Conservation (phyloP, 1,140 invertebrate species). For the Hylaeus volcanicus region DNA sequence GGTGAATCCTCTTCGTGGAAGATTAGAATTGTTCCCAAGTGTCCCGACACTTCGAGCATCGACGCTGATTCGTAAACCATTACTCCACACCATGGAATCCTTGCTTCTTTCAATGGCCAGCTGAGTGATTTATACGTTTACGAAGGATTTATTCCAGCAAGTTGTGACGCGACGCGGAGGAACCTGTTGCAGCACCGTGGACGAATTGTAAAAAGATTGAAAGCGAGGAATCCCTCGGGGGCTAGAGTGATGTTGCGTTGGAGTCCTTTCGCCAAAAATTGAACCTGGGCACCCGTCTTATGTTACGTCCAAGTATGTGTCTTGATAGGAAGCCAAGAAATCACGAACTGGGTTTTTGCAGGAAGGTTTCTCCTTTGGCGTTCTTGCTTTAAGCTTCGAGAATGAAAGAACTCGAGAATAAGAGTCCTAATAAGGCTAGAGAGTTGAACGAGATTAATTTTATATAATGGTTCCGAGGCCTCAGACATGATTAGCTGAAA, state of each 20-base stretch:
- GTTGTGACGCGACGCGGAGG: neutral
- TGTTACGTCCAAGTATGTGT: too few relatives aligned
- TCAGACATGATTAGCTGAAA: too few relatives aligned
- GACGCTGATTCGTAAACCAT: constrained; percentile 50
- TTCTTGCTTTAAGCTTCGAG: too few relatives aligned
- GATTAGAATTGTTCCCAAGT: constrained; percentile 50
- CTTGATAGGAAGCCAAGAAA: too few relatives aligned
- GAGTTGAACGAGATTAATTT: too few relatives aligned
- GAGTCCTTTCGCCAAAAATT: neutral
- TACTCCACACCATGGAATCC: neutral
- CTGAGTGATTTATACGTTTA: constrained; percentile 23
- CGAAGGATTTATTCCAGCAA: constrained; percentile 13
- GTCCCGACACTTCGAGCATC: neutral
- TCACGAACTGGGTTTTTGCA: too few relatives aligned
- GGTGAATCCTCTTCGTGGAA: constrained; percentile 39
- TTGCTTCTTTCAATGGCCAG: constrained; percentile 1
- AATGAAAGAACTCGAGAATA: too few relatives aligned
- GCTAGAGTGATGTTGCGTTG: neutral
- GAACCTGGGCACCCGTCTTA: too few relatives aligned
- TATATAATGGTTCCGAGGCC: too few relatives aligned
- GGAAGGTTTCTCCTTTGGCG: too few relatives aligned
- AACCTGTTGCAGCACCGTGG: constrained; percentile 25
- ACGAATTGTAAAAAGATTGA: constrained; percentile 4
- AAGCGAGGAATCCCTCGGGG: neutral
- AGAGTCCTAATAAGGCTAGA: too few relatives aligned